Evolutionary conservation across 2,113 vertebrate species (phyloP).

Genomic region (Poecile atricapillus): DNA sequence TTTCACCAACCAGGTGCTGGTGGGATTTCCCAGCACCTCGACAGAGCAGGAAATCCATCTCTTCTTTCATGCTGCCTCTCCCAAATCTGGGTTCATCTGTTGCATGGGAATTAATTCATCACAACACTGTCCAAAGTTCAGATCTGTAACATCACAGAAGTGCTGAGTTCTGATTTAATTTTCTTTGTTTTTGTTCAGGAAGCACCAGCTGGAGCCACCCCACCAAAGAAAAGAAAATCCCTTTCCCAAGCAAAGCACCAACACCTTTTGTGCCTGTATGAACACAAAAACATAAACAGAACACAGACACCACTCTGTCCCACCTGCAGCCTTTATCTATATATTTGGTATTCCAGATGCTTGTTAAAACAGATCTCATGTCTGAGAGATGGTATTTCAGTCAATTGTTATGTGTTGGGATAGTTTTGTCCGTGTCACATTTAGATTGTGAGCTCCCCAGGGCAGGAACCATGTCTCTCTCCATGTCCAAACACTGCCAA

Average conservation of each 20-base stretch:
- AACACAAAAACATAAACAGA: not conserved
- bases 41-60: not conserved
- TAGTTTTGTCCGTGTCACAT: not conserved
- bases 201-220: not conserved
- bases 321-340: conserved; percentile 1
- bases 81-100: not conserved
- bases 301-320: not conserved
- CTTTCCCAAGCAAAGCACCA: not conserved
- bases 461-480: conserved; percentile 19
- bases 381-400: not conserved
- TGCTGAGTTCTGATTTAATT: not conserved
- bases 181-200: conserved; percentile 52
- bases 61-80: not conserved
- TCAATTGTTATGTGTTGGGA: not conserved
- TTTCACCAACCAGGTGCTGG: not conserved
- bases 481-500: not conserved
- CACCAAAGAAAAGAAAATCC: not conserved
- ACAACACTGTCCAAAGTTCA: not conserved
- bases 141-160: not conserved
- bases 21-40: not conserved
- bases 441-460: conserved; percentile 1
- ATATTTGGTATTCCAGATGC: conserved; percentile 34
- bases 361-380: not conserved
- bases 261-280: not conserved
- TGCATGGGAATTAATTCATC: not conserved